A percentile compares a stretch with the other conserved stretches of the same genome.
Conservation (phyloP, 1,140 invertebrate species). For the Meloidogyne hapla region DNA sequence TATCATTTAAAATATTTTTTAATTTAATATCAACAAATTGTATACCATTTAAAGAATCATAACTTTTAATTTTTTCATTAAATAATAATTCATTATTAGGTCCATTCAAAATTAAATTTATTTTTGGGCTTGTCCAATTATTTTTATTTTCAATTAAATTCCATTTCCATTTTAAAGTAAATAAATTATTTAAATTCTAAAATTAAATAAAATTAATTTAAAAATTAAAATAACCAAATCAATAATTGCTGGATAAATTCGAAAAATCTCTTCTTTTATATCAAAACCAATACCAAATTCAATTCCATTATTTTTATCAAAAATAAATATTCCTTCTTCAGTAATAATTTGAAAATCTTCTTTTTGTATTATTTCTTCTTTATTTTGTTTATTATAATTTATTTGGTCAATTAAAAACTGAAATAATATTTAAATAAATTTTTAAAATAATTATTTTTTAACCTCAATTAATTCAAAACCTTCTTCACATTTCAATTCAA, state of each 20-base stretch:
- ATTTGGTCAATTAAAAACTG: constrained; percentile 14
- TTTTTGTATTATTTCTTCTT: background rate
- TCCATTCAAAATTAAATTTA: constrained; percentile 22
- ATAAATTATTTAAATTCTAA: constrained; percentile 9
- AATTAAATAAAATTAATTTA: background rate
- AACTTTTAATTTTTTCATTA: background rate
- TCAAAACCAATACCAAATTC: constrained; percentile 50
- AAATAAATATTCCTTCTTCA: constrained; percentile 24
- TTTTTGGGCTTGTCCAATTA: constrained; percentile 18
- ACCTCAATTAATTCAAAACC: background rate
- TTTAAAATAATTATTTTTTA: background rate
- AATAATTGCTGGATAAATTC: constrained; percentile 37
- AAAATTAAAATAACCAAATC: constrained; percentile 28
- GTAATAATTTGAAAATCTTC: background rate
- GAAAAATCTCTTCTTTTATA: constrained; percentile 56
- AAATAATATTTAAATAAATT: background rate
- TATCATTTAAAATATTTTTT: background rate
- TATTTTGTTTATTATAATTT: background rate
- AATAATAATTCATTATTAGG: constrained; percentile 3
- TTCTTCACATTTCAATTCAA: constrained; percentile 1
- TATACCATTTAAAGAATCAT: constrained; percentile 20
- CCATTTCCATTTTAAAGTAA: constrained; percentile 29
- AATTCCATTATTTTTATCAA: constrained; percentile 19
- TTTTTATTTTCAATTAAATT: constrained; percentile 22
- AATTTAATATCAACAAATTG: constrained; percentile 20